Evolutionary conservation across 35 echinoderm and acorn worm species (phyloP).

Genomic region (Strongylocentrotus purpuratus): DNA sequence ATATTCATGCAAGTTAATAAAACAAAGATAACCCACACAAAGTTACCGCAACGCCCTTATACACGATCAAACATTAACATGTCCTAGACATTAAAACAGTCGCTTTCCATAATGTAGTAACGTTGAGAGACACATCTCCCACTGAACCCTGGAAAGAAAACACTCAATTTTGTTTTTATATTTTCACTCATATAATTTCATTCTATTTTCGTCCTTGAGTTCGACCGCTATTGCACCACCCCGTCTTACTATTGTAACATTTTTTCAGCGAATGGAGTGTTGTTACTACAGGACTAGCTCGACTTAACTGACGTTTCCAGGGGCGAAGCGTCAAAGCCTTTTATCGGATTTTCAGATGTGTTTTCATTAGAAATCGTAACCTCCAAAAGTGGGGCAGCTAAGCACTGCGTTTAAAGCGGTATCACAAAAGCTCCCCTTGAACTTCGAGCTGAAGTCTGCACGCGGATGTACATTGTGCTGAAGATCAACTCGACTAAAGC

Average conservation of each 20-base stretch:
- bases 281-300: not conserved
- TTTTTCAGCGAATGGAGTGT: not conserved
- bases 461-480: not conserved
- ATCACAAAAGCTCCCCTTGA: not conserved
- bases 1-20: too few species aligned
- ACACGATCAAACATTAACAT: too few species aligned
- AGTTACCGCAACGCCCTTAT: too few species aligned
- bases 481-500: not conserved
- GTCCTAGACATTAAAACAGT: too few species aligned
- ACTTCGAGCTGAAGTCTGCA: not conserved
- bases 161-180: not conserved
- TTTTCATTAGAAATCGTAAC: slow-evolving; percentile 34
- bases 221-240: not conserved
- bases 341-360: slow-evolving; percentile 35
- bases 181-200: not conserved
- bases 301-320: slow-evolving; percentile 14
- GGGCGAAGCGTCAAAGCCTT: slow-evolving; percentile 13
- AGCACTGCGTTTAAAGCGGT: not conserved
- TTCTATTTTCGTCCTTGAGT: not conserved
- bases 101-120: not conserved
- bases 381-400: slow-evolving; percentile 17
- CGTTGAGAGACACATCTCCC: not conserved
- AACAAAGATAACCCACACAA: too few species aligned
- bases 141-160: not conserved
- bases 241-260: not conserved